phyloP scores from a whole-genome alignment of 2,888 invertebrate genomes.

The Gortyna flavago region DNA sequence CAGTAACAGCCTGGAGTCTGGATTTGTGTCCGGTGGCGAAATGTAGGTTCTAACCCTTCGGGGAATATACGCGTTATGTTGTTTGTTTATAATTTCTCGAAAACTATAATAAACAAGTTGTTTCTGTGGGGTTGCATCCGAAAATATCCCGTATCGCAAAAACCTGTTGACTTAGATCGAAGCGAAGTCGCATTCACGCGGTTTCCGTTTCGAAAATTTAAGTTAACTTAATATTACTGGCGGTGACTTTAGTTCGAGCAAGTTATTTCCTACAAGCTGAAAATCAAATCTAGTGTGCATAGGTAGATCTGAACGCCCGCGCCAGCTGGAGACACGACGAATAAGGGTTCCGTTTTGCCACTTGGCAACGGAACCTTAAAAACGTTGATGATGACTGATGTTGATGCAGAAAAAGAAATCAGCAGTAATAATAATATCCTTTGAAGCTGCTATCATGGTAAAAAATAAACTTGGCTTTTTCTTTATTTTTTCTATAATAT shows the following conservation, averaged over 20 bases:
- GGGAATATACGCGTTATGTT: neutral
- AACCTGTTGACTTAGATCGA: neutral
- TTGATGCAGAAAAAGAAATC: too few relatives aligned
- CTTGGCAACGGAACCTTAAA: neutral
- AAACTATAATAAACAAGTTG: neutral
- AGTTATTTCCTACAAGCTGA: neutral
- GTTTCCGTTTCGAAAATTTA: neutral
- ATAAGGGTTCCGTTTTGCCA: neutral
- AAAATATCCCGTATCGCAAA: neutral
- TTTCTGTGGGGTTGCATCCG: neutral
- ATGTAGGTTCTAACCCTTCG: neutral
- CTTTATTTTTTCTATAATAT: neutral
- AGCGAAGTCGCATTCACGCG: neutral
- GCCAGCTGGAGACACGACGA: neutral
- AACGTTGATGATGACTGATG: neutral
- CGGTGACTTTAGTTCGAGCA: neutral
- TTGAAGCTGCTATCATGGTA: neutral
- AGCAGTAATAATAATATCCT: neutral
- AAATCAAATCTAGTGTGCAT: too few relatives aligned
- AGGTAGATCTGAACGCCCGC: too few relatives aligned
- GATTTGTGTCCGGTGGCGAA: neutral
- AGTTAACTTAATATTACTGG: neutral
- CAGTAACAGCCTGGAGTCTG: neutral
- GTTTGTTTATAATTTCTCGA: neutral
- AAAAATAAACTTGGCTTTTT: neutral